Evolutionary conservation across 1,140 invertebrate species (phyloP).

Genomic region (Cherax destructor): DNA sequence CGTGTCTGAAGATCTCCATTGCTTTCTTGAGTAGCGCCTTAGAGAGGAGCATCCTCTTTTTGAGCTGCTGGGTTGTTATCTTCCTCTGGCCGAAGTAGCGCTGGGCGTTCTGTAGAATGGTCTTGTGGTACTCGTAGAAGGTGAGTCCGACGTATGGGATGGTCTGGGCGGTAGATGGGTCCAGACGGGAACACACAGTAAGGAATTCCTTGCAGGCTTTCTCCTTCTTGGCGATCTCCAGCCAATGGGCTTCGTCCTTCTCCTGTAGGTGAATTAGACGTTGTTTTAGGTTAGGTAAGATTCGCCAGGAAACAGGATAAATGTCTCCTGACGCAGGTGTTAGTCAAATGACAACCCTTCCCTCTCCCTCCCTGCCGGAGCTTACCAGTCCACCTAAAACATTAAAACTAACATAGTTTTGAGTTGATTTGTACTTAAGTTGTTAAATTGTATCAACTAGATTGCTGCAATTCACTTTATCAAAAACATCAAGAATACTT

Average conservation of each 20-base stretch:
- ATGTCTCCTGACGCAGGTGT: too few relatives aligned
- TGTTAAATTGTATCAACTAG: too few relatives aligned
- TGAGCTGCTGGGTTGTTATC: constrained; percentile 65
- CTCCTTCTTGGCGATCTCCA: constrained; percentile 70
- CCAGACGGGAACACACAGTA: constrained; percentile 67
- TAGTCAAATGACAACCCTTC: too few relatives aligned
- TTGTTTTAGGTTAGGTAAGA: too few relatives aligned
- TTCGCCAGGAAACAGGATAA: too few relatives aligned
- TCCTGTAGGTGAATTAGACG: background rate
- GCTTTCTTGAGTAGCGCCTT: constrained; percentile 69
- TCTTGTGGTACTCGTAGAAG: constrained; percentile 72
- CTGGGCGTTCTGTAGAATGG: constrained; percentile 68
- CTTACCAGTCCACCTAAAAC: too few relatives aligned
- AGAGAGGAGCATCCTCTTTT: constrained; percentile 69
- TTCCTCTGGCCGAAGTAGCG: constrained; percentile 52
- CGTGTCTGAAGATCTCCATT: constrained; percentile 68
- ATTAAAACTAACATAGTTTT: too few relatives aligned
- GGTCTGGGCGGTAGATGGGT: constrained; percentile 67
- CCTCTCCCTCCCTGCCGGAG: too few relatives aligned
- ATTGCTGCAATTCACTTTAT: too few relatives aligned
- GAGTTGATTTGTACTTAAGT: too few relatives aligned
- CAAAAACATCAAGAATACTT: too few relatives aligned
- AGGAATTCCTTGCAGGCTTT: constrained; percentile 71
- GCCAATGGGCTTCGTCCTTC: constrained; percentile 57
- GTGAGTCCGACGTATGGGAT: constrained; percentile 68